Evolutionary conservation across 1,140 invertebrate species (phyloP), one percentile per base, ranked within the genome.

Genomic region (Stegodyphus dumicola): DNA sequence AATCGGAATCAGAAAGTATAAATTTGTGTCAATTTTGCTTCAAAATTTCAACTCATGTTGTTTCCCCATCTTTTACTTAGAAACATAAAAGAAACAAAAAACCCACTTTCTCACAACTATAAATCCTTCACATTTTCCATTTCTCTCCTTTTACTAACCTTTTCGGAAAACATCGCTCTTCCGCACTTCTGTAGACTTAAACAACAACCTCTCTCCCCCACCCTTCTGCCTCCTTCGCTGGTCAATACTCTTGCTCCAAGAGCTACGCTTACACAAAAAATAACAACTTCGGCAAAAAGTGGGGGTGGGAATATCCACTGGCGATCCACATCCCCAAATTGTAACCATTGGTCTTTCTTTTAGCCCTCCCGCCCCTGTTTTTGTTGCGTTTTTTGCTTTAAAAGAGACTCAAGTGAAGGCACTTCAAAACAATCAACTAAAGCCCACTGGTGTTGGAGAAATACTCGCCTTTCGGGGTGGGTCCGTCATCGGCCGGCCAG

Each of bases 341-440:
- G 56, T 52, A 83, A 74, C 77, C 77, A 74, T 74, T 33, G 71
- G 49, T 52, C 18, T 74, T 74, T 48, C 52, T 9, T 71, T 17
- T 18, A n/a, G 5, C 56, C 48, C 48, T 10, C 56, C 80, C 80
- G 56, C 71, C 71, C 70, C 70, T 67, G 56, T 65, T 74, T 83
- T 83, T 75, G 56, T 74, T 83, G 48, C 33, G 48, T 74, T 83
- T 83, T 56, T 83, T 75, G 17, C 64, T 56, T 56, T 74, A 66
- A 75, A 83, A 83, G 60, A 15, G 71, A 15, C 53, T 15, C 60
- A 56, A 64, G 53, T n/a, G 48, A 53, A 17, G 64, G 54, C 71
- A 76, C 74, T 85, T 70, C 64, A 85, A 77, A 85, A 85, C 81
- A 85, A 85, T 85, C 64, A 77, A 77, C 73, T 85, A 76, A 77